phyloP scores from a whole-genome alignment of 2,888 invertebrate species.

The Apantesis nais region DNA sequence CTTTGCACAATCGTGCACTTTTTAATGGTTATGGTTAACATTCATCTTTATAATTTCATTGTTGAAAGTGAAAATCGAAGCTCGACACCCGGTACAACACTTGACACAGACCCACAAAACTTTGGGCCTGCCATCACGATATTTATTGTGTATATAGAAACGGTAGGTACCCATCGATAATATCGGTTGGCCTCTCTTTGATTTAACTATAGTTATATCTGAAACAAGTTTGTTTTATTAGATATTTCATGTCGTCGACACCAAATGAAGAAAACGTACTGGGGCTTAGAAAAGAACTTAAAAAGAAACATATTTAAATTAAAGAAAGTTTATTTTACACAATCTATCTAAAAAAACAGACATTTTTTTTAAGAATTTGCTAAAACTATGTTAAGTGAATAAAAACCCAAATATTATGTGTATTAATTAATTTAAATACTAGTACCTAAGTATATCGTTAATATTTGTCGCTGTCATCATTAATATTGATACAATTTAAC shows the following conservation, averaged over 20 bases:
- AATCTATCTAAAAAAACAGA: background rate
- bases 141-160: slow-evolving; percentile 53
- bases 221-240: slow-evolving; percentile 10
- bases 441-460: background rate
- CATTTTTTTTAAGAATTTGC: background rate
- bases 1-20: background rate
- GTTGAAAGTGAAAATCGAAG: slow-evolving; percentile 21
- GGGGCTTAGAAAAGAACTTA: slow-evolving; percentile 22
- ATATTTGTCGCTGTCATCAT: background rate
- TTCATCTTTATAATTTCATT: slow-evolving; percentile 32
- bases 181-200: slow-evolving; percentile 53
- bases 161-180: slow-evolving; percentile 45
- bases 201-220: slow-evolving; percentile 24
- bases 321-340: background rate
- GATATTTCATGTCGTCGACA: slow-evolving; percentile 23
- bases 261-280: slow-evolving; percentile 53
- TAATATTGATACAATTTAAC: background rate
- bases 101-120: slow-evolving; percentile 35
- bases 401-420: background rate
- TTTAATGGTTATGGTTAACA: slow-evolving; percentile 17
- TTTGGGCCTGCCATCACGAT: slow-evolving; percentile 12
- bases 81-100: slow-evolving; percentile 27
- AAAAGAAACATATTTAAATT: background rate
- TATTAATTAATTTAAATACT: no score
- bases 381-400: background rate